Evolutionary conservation across 2,797 vertebrate species (phyloP).

Genomic region (Anguilla anguilla): DNA sequence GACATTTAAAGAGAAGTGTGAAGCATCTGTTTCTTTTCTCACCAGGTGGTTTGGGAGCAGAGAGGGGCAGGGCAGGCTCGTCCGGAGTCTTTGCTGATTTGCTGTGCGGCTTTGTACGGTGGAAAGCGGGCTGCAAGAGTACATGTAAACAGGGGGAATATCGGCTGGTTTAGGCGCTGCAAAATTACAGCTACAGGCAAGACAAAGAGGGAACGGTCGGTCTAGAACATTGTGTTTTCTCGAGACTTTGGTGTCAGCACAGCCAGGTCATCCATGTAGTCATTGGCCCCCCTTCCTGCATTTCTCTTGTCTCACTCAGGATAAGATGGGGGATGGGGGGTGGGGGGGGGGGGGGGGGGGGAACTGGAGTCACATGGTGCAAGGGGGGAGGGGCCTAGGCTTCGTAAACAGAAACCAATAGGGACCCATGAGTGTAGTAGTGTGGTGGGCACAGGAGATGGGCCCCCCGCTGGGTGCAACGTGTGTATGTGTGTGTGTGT

Average conservation of each 20-base stretch:
- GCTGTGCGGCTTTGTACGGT: neutral
- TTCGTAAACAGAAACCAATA: neutral
- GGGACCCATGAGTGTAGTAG: neutral
- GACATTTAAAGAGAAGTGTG: conserved; percentile 60
- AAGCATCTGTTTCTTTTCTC: conserved; percentile 61
- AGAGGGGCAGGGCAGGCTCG: conserved; percentile 42
- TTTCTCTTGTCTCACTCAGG: neutral
- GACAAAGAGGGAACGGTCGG: neutral
- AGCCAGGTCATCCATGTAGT: neutral
- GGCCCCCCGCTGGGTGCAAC: neutral
- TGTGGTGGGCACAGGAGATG: neutral
- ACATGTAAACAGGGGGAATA: neutral
- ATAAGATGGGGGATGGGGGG: neutral
- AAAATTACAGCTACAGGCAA: neutral
- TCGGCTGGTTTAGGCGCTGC: neutral
- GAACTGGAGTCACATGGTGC: neutral
- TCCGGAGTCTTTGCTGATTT: conserved; percentile 44
- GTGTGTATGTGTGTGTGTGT: neutral
- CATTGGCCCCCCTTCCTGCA: conserved; percentile 26
- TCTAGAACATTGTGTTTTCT: neutral
- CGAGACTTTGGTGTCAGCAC: neutral
- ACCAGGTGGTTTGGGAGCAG: conserved; percentile 38
- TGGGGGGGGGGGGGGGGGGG: neutral
- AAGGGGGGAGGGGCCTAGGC: neutral
- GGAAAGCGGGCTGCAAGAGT: neutral